Percentiles rank a stretch among this genome's conserved stretches.
These are phyloP conservation scores for Balaeniceps rex DNA, from an alignment of 2,113 vertebrate genomes.

Conservation along the genomic window DNA sequence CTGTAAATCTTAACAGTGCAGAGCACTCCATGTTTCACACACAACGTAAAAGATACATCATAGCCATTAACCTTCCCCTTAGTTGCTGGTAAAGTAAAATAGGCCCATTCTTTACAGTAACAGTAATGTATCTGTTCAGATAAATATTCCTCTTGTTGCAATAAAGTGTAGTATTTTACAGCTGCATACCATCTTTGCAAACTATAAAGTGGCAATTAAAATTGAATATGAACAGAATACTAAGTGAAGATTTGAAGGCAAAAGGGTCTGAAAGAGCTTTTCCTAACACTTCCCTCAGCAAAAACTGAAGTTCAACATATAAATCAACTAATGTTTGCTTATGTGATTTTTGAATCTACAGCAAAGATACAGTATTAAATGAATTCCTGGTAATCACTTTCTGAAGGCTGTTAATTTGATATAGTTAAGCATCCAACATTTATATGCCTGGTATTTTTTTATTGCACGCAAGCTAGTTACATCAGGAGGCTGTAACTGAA, in stretches of 20 bases:
- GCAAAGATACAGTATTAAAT: background rate
- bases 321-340: background rate
- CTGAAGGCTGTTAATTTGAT: background rate
- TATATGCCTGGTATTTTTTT: background rate
- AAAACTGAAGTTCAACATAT: background rate
- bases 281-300: conserved; percentile 7
- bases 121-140: conserved; percentile 67
- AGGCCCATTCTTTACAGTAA: conserved; percentile 70
- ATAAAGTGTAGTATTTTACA: conserved; percentile 63
- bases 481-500: background rate
- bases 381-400: background rate
- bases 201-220: conserved; percentile 54
- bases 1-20: conserved; percentile 58
- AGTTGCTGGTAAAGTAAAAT: conserved; percentile 75
- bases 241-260: conserved; percentile 7
- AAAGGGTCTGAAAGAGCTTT: background rate
- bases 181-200: conserved; percentile 26
- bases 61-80: conserved; percentile 70
- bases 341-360: background rate
- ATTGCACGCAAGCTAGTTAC: background rate
- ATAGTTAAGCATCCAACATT: background rate
- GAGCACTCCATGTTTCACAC: conserved; percentile 60
- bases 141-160: conserved; percentile 65
- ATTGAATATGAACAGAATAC: conserved; percentile 7
- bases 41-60: conserved; percentile 67